A percentile compares a stretch with the other conserved stretches of the same genome.
Conservation (phyloP, 2,113 vertebrate genomes). For the Cepphus grylle region DNA sequence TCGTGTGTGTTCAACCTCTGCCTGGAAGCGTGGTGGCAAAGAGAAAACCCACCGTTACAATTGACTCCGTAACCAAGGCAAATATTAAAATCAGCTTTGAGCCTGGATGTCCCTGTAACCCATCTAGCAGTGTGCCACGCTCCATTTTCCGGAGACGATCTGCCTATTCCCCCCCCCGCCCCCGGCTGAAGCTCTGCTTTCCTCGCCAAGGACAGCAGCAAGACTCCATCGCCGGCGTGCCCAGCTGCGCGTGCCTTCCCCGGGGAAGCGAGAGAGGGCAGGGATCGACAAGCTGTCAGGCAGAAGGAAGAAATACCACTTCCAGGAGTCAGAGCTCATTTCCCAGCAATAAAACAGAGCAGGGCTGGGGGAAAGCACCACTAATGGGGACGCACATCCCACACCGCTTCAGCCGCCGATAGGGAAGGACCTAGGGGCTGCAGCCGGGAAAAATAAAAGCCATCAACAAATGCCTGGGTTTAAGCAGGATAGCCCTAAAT, state of each 20-base stretch:
- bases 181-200: background rate
- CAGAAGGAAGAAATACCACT: conserved; percentile 31
- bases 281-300: conserved; percentile 26
- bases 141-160: background rate
- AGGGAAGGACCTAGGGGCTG: background rate
- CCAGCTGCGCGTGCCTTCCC: background rate
- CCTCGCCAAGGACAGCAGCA: rapidly evolving
- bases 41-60: background rate
- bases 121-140: background rate
- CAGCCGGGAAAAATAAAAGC: background rate
- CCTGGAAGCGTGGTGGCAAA: background rate
- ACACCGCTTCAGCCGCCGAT: rapidly evolving
- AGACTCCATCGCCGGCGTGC: background rate
- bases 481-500: background rate
- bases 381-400: background rate
- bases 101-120: background rate
- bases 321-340: conserved; percentile 41
- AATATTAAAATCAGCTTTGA: background rate
- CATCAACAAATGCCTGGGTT: background rate
- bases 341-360: background rate
- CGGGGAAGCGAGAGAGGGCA: background rate
- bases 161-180: background rate
- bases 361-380: background rate
- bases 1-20: background rate
- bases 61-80: background rate